Base-by-base conservation (phyloP, 1,140 invertebrate genomes). In the Calliopsis andreniformis region DNA sequence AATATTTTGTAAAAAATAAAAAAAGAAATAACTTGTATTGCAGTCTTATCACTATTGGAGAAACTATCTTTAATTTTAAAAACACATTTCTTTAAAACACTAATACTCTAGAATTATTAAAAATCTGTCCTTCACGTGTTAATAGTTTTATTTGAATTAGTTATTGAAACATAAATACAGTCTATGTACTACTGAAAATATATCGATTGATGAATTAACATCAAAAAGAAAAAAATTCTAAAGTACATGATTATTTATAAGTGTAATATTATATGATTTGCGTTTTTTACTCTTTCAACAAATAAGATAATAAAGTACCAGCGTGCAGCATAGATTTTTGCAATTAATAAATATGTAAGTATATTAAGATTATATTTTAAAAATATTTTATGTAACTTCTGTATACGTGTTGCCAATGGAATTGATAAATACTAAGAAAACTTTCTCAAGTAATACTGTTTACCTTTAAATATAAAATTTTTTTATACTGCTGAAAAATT, bases 91-190 rank as follows among this genome's bases (percentile, higher is more conserved):
- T 2, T 35, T 49, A 30, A 63, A 63, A 53, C 20, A 71, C 12
- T 30, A 30, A 12, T 63, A 72, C 32, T 8, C 18, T 20, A 51
- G 18, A 78, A 47, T 64, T 78, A 80, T 56, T 58, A 66, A 67
- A 75, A 67, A 78, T 80, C 51, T 64, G 67, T 62, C 42, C 43
- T 64, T 53, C 49, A 47, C 43, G 64, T 62, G 35, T 43, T 69
- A 20, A 53, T 67, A 67, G 43, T 80, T 81, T 63, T 69, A 45
- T 80, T 80, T 61, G 64, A 79, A 80, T 39, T 75, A 75, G 73
- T 49, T 76, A 66, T 70, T 82, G 42, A 70, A 76, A 82, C 70
- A 35, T 76, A 75, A 69, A 42, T 82, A 82, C 53, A 42, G n/a
- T 70, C 39, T 80, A 80, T 39, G 61, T 70, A 61, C 61, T 49